Base-by-base conservation (phyloP, 2,797 vertebrate species). In the Adrianichthys oophorus region DNA sequence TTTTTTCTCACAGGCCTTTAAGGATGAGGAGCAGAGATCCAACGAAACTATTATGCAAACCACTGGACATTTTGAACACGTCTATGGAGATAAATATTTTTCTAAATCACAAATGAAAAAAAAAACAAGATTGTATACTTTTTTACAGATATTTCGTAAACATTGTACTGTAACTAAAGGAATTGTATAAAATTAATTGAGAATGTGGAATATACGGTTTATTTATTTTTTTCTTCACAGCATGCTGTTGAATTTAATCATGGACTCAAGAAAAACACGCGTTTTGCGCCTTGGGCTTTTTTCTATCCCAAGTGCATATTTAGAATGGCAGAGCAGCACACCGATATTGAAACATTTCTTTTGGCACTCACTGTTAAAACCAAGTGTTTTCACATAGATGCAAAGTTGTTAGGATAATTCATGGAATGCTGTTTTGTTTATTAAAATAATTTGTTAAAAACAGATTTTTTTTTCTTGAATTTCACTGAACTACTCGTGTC, bases 1-100 rank as follows among this genome's bases (percentile, higher is more conserved):
- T 64, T 79, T 50, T 72, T 78, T 89, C 32, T 83, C 50, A 70
- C 89, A 93, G 93, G 93, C 77, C 85, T 94, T 83, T 94, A 89
- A 87, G 79, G 80, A 87, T 4, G 79, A 77, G 65, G 72, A 82
- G 73, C 75, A 76, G 78, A 84, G 76, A 88, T 86, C 85, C 80
- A 83, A 82, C 88, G 84, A 85, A 85, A 90, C 86, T 73, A 88
- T 92, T 92, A 94, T 92, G 92, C 92, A 92, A 93, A 89, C 83
- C 72, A 82, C 82, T 78, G 88, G 90, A 91, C 83, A 90, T 92
- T 92, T 93, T 91, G 60, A 91, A 87, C 87, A 91, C 75, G 76
- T 86, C 84, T 85, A 84, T 77, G 78, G 70, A 91, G 60, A 87
- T 84, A 40, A 81, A 88, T 92, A 93, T 93, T 94, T 92, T 92